These are phyloP conservation scores for Anguilla megastoma DNA, from an alignment of 2,797 vertebrate genomes.

Conservation along the genomic window DNA sequence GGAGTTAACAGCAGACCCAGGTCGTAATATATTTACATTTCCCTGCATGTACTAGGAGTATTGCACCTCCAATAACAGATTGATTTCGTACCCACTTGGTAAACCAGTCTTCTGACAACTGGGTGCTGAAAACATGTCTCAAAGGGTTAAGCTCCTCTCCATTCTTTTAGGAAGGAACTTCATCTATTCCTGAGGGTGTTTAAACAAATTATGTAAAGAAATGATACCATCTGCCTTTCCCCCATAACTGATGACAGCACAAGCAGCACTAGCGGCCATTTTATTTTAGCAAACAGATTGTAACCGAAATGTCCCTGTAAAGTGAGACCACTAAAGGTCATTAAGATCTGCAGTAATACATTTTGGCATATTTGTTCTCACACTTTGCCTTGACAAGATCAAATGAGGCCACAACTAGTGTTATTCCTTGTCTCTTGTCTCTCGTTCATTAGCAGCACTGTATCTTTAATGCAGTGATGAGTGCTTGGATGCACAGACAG, in stretches of 20 bases:
- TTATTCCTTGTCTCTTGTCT: neutral
- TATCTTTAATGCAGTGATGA: neutral
- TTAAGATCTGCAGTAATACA: neutral
- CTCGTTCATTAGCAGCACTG: no score
- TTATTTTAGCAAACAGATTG: neutral
- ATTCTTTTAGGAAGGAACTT: neutral
- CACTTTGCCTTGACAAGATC: neutral
- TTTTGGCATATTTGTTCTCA: neutral
- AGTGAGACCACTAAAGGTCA: neutral
- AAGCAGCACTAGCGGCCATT: constrained; percentile 3
- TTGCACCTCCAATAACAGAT: neutral
- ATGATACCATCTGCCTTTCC: neutral
- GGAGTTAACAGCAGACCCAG: no score
- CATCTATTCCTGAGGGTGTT: neutral
- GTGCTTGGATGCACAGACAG: neutral
- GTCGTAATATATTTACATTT: no score
- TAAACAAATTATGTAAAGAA: no score
- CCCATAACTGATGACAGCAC: neutral
- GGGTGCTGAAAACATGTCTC: neutral
- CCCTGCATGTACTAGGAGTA: no score
- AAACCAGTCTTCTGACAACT: neutral
- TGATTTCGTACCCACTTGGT: neutral
- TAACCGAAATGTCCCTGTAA: neutral
- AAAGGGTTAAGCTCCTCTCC: neutral
- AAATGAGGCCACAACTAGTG: no score